Evolutionary conservation across 2,888 invertebrate species (phyloP).

Genomic region (Hemicrepidius hirtus): DNA sequence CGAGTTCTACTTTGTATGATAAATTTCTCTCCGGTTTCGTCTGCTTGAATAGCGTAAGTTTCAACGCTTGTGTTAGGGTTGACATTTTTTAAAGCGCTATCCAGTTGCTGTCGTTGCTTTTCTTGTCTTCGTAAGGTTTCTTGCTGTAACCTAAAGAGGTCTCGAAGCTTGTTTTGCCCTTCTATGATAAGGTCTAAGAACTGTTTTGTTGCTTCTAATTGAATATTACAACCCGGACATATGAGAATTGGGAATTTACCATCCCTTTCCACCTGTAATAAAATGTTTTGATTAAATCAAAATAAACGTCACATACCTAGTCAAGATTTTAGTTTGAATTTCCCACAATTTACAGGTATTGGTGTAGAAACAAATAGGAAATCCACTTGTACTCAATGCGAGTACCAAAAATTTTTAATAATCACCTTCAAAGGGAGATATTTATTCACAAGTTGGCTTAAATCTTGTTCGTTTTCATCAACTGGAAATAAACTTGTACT

Average conservation of each 20-base stretch:
- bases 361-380: constrained; percentile 58
- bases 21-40: constrained; percentile 71
- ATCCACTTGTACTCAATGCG: constrained; percentile 65
- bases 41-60: constrained; percentile 66
- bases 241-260: constrained; percentile 82
- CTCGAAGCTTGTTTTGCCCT: constrained; percentile 79
- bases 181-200: constrained; percentile 83
- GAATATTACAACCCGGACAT: constrained; percentile 85
- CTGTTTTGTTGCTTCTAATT: constrained; percentile 83
- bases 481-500: constrained; percentile 79
- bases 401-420: constrained; percentile 54
- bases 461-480: constrained; percentile 77
- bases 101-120: constrained; percentile 66
- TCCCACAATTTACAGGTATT: constrained; percentile 58
- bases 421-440: constrained; percentile 85
- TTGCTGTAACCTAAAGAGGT: constrained; percentile 72
- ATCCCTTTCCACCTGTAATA: constrained; percentile 81
- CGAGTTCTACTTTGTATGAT: constrained; percentile 73
- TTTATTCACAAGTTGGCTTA: constrained; percentile 80
- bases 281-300: too few species aligned
- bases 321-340: constrained; percentile 59
- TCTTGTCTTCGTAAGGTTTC: constrained; percentile 69
- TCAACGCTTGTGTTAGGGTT: constrained; percentile 69
- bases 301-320: too few species aligned
- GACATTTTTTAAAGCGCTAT: constrained; percentile 66